Evolutionary conservation across 2,888 invertebrate species (phyloP).

Genomic region (Acleris literana): DNA sequence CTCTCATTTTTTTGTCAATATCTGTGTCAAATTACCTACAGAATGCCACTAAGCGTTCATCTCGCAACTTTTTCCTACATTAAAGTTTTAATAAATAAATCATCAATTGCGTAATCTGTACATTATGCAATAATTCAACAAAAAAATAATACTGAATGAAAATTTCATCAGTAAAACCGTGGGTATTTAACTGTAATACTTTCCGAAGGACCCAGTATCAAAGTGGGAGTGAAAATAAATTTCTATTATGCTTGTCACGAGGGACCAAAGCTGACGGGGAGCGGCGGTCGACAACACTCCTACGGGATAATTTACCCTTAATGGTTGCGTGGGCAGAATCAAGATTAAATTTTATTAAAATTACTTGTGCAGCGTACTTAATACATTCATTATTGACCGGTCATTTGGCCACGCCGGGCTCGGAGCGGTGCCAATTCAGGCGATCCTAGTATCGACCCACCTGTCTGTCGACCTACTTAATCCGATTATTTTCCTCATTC

Average conservation of each 20-base stretch:
- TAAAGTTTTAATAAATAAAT: too few relatives aligned
- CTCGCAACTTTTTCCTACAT: too few relatives aligned
- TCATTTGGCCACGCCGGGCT: slow-evolving; percentile 26
- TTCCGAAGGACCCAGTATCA: neutral
- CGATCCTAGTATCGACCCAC: slow-evolving; percentile 34
- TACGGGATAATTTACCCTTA: slow-evolving; percentile 40
- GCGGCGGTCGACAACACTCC: slow-evolving; percentile 42
- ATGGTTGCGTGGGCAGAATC: slow-evolving; percentile 8
- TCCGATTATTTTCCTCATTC: slow-evolving; percentile 32
- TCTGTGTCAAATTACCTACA: too few relatives aligned
- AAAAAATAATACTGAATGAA: too few relatives aligned
- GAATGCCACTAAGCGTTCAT: too few relatives aligned
- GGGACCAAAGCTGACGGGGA: slow-evolving; percentile 46
- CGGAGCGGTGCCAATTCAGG: slow-evolving; percentile 36
- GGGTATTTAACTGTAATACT: neutral
- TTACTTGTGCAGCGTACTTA: slow-evolving; percentile 3
- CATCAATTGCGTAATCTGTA: too few relatives aligned
- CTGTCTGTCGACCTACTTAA: slow-evolving; percentile 35
- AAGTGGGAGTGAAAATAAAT: slow-evolving; percentile 51
- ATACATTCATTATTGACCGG: slow-evolving; percentile 31
- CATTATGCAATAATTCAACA: too few relatives aligned
- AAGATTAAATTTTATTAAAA: slow-evolving; percentile 6
- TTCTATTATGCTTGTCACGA: slow-evolving; percentile 54
- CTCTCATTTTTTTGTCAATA: too few relatives aligned
- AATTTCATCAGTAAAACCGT: too few relatives aligned